phyloP scores from a whole-genome alignment of 1,140 invertebrate genomes.

The Drosophila mauritiana region DNA sequence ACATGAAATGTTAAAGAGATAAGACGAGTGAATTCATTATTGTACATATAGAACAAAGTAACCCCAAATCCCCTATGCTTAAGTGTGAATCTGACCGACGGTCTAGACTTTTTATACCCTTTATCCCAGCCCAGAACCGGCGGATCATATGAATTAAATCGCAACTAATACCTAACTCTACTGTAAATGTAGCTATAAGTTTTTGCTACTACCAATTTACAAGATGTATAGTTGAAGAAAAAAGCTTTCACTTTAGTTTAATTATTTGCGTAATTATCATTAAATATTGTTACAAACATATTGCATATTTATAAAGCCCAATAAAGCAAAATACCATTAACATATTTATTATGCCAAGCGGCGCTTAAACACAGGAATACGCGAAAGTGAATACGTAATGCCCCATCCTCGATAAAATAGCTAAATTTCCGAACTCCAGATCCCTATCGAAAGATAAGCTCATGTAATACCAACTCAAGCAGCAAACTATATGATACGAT shows the following conservation, averaged over 20 bases:
- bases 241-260: conserved; percentile 83
- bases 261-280: conserved; percentile 79
- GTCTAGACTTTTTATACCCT: conserved; percentile 70
- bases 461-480: conserved; percentile 36
- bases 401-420: conserved; percentile 55
- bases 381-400: conserved; percentile 64
- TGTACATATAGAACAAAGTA: conserved; percentile 66
- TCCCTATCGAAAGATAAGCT: conserved; percentile 25
- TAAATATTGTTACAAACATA: conserved; percentile 82
- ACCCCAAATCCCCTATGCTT: conserved; percentile 35
- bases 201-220: conserved; percentile 83
- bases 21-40: conserved; percentile 22
- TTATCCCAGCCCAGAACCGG: conserved; percentile 16
- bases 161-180: conserved; percentile 42
- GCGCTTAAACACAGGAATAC: conserved; percentile 65
- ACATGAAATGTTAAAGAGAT: conserved; percentile 70
- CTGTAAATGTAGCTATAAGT: conserved; percentile 77
- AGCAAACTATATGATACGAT: conserved; percentile 61
- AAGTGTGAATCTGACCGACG: conserved; percentile 55
- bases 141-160: conserved; percentile 32
- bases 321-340: conserved; percentile 56
- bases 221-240: conserved; percentile 78
- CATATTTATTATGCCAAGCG: conserved; percentile 75
- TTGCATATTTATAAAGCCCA: conserved; percentile 72
- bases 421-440: conserved; percentile 54